Evolutionary conservation across 1,140 invertebrate genomes (phyloP).

Genomic region (Macrosteles quadrilineatus): DNA sequence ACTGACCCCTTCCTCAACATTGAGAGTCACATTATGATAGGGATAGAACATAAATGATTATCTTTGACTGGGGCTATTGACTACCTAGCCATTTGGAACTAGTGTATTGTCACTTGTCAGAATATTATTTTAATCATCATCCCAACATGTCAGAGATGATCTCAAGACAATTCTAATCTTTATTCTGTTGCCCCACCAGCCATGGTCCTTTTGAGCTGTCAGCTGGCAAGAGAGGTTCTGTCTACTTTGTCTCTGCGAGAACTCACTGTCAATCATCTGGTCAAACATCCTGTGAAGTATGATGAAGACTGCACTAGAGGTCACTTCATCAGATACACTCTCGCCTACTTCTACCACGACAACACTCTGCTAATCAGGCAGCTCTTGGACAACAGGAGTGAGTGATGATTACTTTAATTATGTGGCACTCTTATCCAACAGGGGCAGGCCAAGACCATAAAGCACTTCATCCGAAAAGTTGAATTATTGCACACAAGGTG

Average conservation of each 20-base stretch:
- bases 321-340: neutral
- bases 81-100: neutral
- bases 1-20: neutral
- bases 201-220: neutral
- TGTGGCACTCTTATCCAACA: too few relatives aligned
- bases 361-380: neutral
- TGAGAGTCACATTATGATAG: neutral
- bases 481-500: too few relatives aligned
- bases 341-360: conserved; percentile 18
- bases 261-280: neutral
- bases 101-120: neutral
- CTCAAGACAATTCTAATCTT: neutral
- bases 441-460: too few relatives aligned
- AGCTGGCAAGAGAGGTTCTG: neutral
- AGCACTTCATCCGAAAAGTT: too few relatives aligned
- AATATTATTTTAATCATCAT: neutral
- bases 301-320: neutral
- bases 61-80: too few relatives aligned
- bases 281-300: conserved; percentile 1
- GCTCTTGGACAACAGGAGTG: neutral
- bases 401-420: too few relatives aligned
- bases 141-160: neutral
- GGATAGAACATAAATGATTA: too few relatives aligned
- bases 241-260: neutral
- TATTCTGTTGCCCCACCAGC: too few relatives aligned